These are phyloP conservation scores for Ammospiza maritima DNA, from an alignment of 2,797 vertebrate species.

Conservation along the genomic window DNA sequence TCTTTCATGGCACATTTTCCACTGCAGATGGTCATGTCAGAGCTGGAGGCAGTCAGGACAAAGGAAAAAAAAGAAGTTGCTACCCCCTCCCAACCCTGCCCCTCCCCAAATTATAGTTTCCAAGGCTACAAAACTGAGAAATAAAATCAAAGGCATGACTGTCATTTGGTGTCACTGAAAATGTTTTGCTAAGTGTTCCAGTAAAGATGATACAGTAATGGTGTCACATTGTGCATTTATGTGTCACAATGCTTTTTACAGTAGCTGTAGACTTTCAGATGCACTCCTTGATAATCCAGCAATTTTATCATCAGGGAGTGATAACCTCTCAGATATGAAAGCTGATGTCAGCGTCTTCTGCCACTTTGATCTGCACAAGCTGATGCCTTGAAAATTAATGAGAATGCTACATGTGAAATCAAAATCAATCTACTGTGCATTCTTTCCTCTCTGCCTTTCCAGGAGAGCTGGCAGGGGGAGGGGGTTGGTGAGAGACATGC, in stretches of 20 bases:
- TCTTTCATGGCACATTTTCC: background rate
- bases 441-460: background rate
- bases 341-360: constrained; percentile 71
- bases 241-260: constrained; percentile 54
- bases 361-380: constrained; percentile 53
- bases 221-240: constrained; percentile 44
- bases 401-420: constrained; percentile 64
- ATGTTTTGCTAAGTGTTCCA: constrained; percentile 58
- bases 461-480: background rate
- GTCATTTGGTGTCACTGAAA: constrained; percentile 48
- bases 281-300: constrained; percentile 55
- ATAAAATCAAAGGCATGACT: background rate
- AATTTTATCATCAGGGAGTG: constrained; percentile 52
- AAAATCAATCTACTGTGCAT: constrained; percentile 69
- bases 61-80: background rate
- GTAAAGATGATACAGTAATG: constrained; percentile 49
- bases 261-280: constrained; percentile 47
- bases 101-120: background rate
- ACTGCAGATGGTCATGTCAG: background rate
- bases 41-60: background rate
- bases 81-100: too few relatives aligned
- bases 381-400: constrained; percentile 75
- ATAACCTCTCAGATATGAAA: constrained; percentile 55
- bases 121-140: constrained; percentile 19
- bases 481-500: background rate